Evolutionary conservation across 2,113 vertebrate species (phyloP), one percentile per base, ranked within the genome.

Genomic region (Leptosomus discolor): DNA sequence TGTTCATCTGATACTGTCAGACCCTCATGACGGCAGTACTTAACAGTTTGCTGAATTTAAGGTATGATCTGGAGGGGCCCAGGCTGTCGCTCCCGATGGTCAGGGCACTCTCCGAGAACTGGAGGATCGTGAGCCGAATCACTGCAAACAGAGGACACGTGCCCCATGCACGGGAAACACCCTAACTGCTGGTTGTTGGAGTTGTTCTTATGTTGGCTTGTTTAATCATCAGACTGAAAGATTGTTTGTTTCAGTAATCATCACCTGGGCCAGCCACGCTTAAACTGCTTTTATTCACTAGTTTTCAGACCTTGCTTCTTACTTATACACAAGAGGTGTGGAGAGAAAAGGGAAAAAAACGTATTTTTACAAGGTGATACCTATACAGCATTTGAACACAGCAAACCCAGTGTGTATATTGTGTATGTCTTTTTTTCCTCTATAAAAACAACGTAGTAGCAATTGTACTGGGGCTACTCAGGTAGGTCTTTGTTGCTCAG

Each of bases 111-210:
- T 54, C 36, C 50, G 39, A 79, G 54, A 90, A 27, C 15, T 0
- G 1, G 26, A 56, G 64, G 60, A 22, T 8, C 0, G 0, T 53
- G 27, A 83, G 32, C 26, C 0, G 0, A 69, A 89, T 39, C 45
- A 15, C 16, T 57, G 30, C 19, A n/a, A 43, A 70, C 13, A 56
- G 61, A 56, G 36, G 12, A n/a, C 0, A 0, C 1, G 1, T 82
- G 43, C 17, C 29, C 21, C 37, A 6, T 1, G 9, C 12, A 6
- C 0, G 3, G 56, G 60, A 79, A 76, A n/a, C 41, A 57, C 30
- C 27, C 11, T 9, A 23, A 6, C 21, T 77, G 27, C 58, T 57
- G 11, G 8, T 61, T 73, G 58, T 64, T 76, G 34, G 65, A 41
- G 36, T 61, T 85, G n/a, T 37, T 29, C 32, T 77, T 48, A 6